Evolutionary conservation across 2,888 invertebrate species (phyloP).

Genomic region (Drosophila hamatofila): DNA sequence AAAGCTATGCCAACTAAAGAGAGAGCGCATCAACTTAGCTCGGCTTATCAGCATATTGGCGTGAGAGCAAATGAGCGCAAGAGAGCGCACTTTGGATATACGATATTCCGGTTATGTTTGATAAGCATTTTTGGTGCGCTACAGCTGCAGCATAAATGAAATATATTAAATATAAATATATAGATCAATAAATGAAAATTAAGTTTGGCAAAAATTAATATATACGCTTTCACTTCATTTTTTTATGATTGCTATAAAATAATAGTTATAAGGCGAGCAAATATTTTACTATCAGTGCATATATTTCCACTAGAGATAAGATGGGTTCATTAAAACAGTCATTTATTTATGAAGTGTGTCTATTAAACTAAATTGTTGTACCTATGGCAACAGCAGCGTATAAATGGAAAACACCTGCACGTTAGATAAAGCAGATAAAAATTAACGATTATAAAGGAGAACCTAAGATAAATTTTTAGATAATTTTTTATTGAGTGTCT

Average conservation of each 20-base stretch:
- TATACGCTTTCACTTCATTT: neutral
- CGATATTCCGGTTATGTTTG: conserved; percentile 31
- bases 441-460: too few relatives aligned
- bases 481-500: neutral
- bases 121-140: conserved; percentile 22
- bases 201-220: neutral
- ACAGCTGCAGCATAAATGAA: neutral
- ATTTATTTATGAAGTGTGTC: conserved; percentile 17
- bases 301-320: conserved; percentile 48
- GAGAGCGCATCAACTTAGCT: conserved; percentile 7
- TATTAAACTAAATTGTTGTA: neutral
- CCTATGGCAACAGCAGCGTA: conserved; percentile 26
- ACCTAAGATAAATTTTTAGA: neutral
- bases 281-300: conserved; percentile 26
- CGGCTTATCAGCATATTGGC: conserved; percentile 32
- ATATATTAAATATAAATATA: neutral
- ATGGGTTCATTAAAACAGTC: conserved; percentile 27
- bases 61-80: conserved; percentile 6
- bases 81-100: conserved; percentile 21
- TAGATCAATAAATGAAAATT: neutral
- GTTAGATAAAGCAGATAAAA: conserved; percentile 9
- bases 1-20: conserved; percentile 48
- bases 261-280: neutral
- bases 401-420: neutral
- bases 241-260: neutral